Base-by-base conservation (phyloP, 2,888 invertebrate species). In the Scaptomyza parva region DNA sequence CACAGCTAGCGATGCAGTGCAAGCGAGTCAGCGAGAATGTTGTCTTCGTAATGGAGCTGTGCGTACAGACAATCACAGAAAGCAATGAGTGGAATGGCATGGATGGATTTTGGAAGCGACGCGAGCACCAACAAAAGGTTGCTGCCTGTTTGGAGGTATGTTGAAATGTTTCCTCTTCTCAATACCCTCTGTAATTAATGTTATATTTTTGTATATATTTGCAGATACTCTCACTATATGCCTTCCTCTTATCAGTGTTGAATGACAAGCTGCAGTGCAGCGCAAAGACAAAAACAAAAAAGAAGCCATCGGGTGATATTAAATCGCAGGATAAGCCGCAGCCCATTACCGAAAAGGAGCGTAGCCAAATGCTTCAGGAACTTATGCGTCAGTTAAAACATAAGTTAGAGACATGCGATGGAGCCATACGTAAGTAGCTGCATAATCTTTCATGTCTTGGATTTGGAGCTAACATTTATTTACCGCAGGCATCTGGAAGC, bases 141-240 rank as follows among this genome's bases (percentile, higher is more conserved):
- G 93, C 94, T 17, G 94, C 94, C 83, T 93, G 93, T 80, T 91
- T 94, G 65, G 95, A 95, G 93, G 95, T 95, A 54, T 81, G 91
- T 30, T 37, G 12, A 17, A 30, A 8, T 9, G 2, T 17, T 37
- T 4, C 0, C 3, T 9, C 9, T 22, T 4, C 11, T 8, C 5
- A 44, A 28, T 20, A 6, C 14, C n/a, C 11, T 20, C 9, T 1
- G n/a, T 3, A 28, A 20, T 43, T 17, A 0, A 7, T 2, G 6
- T 20, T 28, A 30, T 17, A 9, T 11, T 22, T 41, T 44, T 39
- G 7, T 33, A 11, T 57, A 8, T 12, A 51, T 41, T 62, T 50
- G 52, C 52, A 92, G 92, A 91, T 92, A 55, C 69, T 92, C 8
- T 91, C 92, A 12, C 75, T 92, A 3, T 91, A 90, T 72, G 90